A percentile compares a stretch with the other conserved stretches of the same genome.
These are phyloP conservation scores for Monopis laevigella DNA, from an alignment of 2,888 invertebrate species.

Conservation along the genomic window DNA sequence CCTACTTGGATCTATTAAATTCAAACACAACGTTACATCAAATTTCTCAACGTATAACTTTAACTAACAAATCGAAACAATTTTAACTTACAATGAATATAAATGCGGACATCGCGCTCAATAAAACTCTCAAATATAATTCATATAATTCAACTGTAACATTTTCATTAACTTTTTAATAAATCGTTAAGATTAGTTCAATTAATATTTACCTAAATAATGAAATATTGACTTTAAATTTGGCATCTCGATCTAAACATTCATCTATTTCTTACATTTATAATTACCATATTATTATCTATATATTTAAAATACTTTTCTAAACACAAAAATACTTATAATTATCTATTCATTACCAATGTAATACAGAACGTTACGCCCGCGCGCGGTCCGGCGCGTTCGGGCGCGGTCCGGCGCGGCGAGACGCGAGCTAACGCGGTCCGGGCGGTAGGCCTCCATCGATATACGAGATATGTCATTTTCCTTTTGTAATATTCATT, in stretches of 20 bases:
- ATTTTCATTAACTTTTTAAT: slow-evolving; percentile 63
- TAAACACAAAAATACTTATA: slow-evolving; percentile 66
- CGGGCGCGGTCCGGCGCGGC: slow-evolving; percentile 53
- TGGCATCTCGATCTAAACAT: slow-evolving; percentile 71
- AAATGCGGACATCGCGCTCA: slow-evolving; percentile 64
- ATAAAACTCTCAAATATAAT: slow-evolving; percentile 69
- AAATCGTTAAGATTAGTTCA: slow-evolving; percentile 62
- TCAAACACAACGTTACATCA: slow-evolving; percentile 47
- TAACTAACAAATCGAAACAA: slow-evolving; percentile 67
- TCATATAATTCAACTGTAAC: slow-evolving; percentile 67
- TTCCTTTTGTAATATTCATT: slow-evolving; percentile 42
- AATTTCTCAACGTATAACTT: slow-evolving; percentile 57
- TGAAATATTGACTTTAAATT: slow-evolving; percentile 75
- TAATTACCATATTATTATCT: slow-evolving; percentile 57
- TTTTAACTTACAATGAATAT: slow-evolving; percentile 64
- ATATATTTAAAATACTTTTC: slow-evolving; percentile 67
- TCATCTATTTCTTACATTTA: slow-evolving; percentile 47
- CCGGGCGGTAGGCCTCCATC: slow-evolving; percentile 39
- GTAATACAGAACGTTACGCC: slow-evolving; percentile 59
- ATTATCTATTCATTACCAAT: slow-evolving; percentile 63
- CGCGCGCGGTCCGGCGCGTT: slow-evolving; percentile 59
- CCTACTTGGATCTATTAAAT: slow-evolving; percentile 20
- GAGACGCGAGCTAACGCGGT: not conserved
- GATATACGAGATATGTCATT: slow-evolving; percentile 57
- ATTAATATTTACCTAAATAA: slow-evolving; percentile 69